Conservation (phyloP, 2,888 invertebrate genomes). For the Parnassius orleans region DNA sequence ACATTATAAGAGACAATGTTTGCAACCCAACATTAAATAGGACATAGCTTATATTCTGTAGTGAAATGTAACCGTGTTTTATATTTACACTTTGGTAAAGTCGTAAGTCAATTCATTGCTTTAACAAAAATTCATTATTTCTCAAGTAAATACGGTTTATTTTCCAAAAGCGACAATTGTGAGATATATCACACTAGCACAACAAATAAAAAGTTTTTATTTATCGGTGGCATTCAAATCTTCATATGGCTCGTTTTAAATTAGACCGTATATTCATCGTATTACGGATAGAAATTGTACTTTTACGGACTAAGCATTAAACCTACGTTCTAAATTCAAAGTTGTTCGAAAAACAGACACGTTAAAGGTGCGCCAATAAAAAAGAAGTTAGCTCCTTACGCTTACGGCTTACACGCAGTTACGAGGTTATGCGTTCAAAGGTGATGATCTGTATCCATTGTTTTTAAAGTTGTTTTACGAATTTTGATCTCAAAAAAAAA, state of each 20-base stretch:
- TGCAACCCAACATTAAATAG: constrained; percentile 64
- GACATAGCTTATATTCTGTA: constrained; percentile 60
- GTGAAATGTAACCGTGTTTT: constrained; percentile 63
- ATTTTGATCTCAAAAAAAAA: constrained; percentile 23
- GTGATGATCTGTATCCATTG: constrained; percentile 41
- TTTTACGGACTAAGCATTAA: constrained; percentile 53
- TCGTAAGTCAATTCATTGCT: constrained; percentile 32
- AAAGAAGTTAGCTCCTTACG: constrained; percentile 77
- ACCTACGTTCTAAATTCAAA: constrained; percentile 69
- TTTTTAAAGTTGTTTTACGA: constrained; percentile 41
- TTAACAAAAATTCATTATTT: constrained; percentile 36
- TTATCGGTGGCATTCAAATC: constrained; percentile 61
- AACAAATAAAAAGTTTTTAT: constrained; percentile 68
- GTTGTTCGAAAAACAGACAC: constrained; percentile 69
- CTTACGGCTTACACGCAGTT: constrained; percentile 63
- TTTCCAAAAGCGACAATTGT: constrained; percentile 27
- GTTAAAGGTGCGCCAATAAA: constrained; percentile 78
- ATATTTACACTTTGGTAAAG: constrained; percentile 34
- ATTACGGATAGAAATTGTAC: constrained; percentile 35
- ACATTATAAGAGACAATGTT: constrained; percentile 70
- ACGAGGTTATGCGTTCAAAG: constrained; percentile 60
- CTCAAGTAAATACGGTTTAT: constrained; percentile 25
- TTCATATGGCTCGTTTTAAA: constrained; percentile 36
- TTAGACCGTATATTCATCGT: constrained; percentile 34
- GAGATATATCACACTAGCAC: constrained; percentile 39